phyloP scores from a whole-genome alignment of 30 jellyfish, hydroid and myxozoan species.

The Aurelia aurita region DNA sequence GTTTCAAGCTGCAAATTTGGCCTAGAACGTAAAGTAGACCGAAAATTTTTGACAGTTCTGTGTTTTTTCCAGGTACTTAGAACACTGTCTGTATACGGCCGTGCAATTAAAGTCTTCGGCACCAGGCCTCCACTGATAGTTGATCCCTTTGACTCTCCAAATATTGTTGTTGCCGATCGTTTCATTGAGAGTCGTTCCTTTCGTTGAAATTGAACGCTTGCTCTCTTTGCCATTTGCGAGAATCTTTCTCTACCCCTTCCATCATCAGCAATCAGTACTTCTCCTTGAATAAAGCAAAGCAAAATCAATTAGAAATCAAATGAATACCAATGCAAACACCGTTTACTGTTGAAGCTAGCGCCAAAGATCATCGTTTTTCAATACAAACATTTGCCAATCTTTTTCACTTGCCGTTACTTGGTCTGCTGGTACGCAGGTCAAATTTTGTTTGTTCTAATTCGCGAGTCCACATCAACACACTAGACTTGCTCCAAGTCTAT shows the following conservation, averaged over 20 bases:
- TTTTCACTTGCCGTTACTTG: too few relatives aligned
- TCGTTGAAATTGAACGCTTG: background rate
- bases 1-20: background rate
- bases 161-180: slow-evolving; percentile 44
- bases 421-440: too few relatives aligned
- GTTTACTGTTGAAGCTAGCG: too few relatives aligned
- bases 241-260: background rate
- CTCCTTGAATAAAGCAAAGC: too few relatives aligned
- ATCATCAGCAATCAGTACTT: too few relatives aligned
- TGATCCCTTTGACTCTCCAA: background rate
- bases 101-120: slow-evolving; percentile 37
- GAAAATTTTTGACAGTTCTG: slow-evolving; percentile 13
- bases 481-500: too few relatives aligned
- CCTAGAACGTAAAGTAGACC: slow-evolving; percentile 16
- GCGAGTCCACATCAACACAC: too few relatives aligned
- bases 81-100: slow-evolving; percentile 74
- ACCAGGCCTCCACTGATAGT: slow-evolving; percentile 17
- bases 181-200: background rate
- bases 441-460: too few relatives aligned
- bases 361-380: too few relatives aligned
- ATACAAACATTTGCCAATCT: too few relatives aligned
- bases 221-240: background rate
- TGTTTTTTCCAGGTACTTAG: slow-evolving; percentile 37
- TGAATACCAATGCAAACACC: too few relatives aligned
- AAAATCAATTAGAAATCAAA: too few relatives aligned